A percentile compares a stretch with the other conserved stretches of the same genome.
These are phyloP conservation scores for Proctacanthus coquilletti DNA, from an alignment of 1,140 invertebrate genomes.

Conservation along the genomic window DNA sequence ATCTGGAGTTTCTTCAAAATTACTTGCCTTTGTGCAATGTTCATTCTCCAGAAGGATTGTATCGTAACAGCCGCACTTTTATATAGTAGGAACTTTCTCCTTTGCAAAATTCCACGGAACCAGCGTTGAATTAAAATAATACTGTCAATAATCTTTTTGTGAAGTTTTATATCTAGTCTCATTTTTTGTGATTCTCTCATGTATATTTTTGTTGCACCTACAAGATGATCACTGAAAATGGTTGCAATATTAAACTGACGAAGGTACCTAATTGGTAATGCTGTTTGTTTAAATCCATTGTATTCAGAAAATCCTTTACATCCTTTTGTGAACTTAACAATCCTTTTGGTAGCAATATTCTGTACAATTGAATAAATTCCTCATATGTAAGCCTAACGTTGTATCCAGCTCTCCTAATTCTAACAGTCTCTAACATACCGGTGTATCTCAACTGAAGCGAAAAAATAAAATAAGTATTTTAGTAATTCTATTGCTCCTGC, in stretches of 20 bases:
- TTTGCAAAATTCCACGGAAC: conserved; percentile 68
- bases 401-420: conserved; percentile 89
- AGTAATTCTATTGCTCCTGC: background rate
- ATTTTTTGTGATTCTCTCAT: conserved; percentile 88
- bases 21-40: conserved; percentile 32
- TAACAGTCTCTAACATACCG: conserved; percentile 91
- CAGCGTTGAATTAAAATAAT: conserved; percentile 86
- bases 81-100: conserved; percentile 58
- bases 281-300: conserved; percentile 64
- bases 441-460: conserved; percentile 59
- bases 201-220: conserved; percentile 71
- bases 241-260: conserved; percentile 3
- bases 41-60: conserved; percentile 59
- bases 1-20: conserved; percentile 26
- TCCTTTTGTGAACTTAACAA: conserved; percentile 63
- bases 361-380: conserved; percentile 82
- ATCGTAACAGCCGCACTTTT: conserved; percentile 57
- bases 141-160: conserved; percentile 84
- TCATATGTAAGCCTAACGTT: conserved; percentile 86
- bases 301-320: conserved; percentile 62
- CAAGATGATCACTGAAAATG: too few species aligned
- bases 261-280: conserved; percentile 78
- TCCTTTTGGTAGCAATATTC: conserved; percentile 80
- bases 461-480: background rate
- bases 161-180: conserved; percentile 76